Base-by-base conservation (phyloP, 2,113 vertebrate genomes). In the Gopherus flavomarginatus region DNA sequence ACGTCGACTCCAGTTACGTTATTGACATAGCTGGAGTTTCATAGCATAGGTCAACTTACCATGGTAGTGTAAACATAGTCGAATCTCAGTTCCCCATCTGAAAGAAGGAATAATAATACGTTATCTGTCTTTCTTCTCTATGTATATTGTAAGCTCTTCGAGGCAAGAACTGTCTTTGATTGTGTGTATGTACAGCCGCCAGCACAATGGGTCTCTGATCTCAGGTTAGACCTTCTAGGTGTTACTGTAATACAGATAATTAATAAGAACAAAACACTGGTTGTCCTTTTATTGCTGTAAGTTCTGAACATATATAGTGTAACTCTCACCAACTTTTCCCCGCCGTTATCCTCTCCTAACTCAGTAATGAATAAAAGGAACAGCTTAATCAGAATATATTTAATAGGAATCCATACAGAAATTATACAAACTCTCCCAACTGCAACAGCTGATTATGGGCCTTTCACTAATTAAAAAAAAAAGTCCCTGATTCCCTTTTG, bases 291-390 rank as follows among this genome's bases (percentile, higher is more conserved):
- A 96, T 97, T 96, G 90, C 96, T 75, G 57, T 3, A 92, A 93
- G 90, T 96, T 94, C 86, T n/a, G 56, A 91, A 81, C 8, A 11
- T 42, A 56, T 29, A 57, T 2, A 0, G 79, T 65, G 96, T 95
- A 97, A 93, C 93, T 96, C 93, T 82, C 87, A 57, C 94, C 92
- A 95, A 87, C 92, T 96, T 95, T 19, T 91, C 97, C 93, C 95
- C 94, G 78, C 89, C 1, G 29, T 83, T 92, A 26, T 53, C 90
- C 47, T 86, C 56, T 72, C 90, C 90, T 57, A 78, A 81, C 69
- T 50, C 87, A 83, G 35, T 92, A 83, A 65, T 65, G 93, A 49
- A 93, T 95, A 72, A 75, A 0, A 4, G 88, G 86, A 96, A 96
- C 89, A 85, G 92, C 96, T 97, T 91, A 94, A 97, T 97, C 97